These are phyloP conservation scores for Acinonyx jubatus DNA, from an alignment of 2,113 vertebrate genomes.

Conservation along the genomic window DNA sequence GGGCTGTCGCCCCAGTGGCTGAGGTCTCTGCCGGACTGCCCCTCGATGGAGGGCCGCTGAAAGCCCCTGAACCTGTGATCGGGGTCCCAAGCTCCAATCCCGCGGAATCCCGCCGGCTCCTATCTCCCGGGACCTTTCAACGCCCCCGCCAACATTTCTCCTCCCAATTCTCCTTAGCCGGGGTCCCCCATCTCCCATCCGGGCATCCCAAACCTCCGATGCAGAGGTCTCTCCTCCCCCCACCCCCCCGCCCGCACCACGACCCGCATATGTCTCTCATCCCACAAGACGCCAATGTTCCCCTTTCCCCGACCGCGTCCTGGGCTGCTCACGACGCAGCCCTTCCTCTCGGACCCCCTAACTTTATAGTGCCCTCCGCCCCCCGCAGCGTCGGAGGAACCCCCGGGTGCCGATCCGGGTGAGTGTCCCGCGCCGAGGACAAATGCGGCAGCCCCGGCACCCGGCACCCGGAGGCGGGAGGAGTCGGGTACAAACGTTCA, in stretches of 20 bases:
- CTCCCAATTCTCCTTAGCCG: neutral
- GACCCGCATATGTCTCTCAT: neutral
- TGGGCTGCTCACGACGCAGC: neutral
- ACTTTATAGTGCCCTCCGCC: neutral
- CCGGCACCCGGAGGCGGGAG: conserved; percentile 16
- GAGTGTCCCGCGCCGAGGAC: neutral
- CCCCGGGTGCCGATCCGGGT: neutral
- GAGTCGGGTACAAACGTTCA: conserved; percentile 55
- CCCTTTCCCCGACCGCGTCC: neutral
- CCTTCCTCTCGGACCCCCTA: neutral
- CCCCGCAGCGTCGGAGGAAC: neutral
- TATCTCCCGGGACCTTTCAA: neutral
- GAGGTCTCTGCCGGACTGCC: neutral
- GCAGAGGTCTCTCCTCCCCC: neutral
- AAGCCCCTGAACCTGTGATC: neutral
- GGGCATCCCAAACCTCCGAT: neutral
- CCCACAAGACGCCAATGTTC: neutral
- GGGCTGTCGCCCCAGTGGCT: neutral
- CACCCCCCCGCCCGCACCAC: too few relatives aligned
- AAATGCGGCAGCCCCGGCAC: neutral
- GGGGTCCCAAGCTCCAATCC: neutral
- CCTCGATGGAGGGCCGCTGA: neutral
- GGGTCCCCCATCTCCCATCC: neutral
- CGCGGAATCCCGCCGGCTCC: neutral
- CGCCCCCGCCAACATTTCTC: neutral